These are phyloP conservation scores for Troides helena DNA, from an alignment of 2,888 invertebrate genomes.

Conservation along the genomic window DNA sequence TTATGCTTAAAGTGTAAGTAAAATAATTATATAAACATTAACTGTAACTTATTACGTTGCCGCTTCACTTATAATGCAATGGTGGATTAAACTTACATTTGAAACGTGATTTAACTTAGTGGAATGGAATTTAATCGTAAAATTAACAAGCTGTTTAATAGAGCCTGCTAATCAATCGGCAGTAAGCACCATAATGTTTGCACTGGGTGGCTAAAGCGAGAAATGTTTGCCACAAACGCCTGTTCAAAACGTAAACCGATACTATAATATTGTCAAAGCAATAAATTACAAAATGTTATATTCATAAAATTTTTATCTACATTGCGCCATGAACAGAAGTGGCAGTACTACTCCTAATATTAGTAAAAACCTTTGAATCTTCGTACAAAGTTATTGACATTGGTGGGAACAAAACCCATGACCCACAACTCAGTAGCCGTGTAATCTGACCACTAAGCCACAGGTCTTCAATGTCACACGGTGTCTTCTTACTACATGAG, in stretches of 20 bases:
- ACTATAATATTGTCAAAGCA: neutral
- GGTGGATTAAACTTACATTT: neutral
- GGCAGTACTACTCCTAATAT: too few species aligned
- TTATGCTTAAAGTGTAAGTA: too few species aligned
- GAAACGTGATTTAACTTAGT: neutral
- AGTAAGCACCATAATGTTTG: constrained; percentile 17
- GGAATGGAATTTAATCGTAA: constrained; percentile 10
- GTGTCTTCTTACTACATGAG: neutral
- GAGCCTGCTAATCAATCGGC: constrained; percentile 25
- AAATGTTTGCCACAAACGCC: constrained; percentile 19
- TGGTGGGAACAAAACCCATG: neutral
- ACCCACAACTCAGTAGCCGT: neutral
- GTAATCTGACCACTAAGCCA: constrained; percentile 13
- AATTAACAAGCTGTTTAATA: constrained; percentile 14
- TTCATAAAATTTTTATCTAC: too few species aligned
- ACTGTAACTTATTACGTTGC: neutral
- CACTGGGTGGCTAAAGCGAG: constrained; percentile 11
- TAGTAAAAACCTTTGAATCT: neutral
- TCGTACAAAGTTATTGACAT: neutral
- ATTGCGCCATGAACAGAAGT: too few species aligned
- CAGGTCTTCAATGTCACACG: constrained; percentile 4
- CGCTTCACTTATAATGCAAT: neutral
- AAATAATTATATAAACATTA: neutral
- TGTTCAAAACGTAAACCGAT: neutral
- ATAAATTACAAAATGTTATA: neutral